Conservation (phyloP, 2,888 invertebrate genomes). For the Orgyia antiqua region DNA sequence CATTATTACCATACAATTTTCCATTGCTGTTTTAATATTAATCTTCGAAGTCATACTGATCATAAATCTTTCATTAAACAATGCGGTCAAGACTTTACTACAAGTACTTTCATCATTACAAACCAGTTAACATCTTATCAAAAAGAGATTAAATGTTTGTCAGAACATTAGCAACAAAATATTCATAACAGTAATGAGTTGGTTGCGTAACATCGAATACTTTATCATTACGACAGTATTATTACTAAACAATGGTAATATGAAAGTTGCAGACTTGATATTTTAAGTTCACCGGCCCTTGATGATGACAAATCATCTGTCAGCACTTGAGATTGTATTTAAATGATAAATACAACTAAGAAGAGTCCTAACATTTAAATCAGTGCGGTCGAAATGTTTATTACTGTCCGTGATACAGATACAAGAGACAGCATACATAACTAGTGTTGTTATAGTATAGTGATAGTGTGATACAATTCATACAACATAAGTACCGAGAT, state of each 20-base stretch:
- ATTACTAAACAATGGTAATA: constrained; percentile 15
- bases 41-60: neutral
- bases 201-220: constrained; percentile 2
- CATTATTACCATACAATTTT: too few relatives aligned
- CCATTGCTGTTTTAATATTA: neutral
- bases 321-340: too few relatives aligned
- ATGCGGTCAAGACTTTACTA: too few relatives aligned
- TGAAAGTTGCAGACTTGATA: constrained; percentile 6
- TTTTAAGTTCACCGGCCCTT: constrained; percentile 16
- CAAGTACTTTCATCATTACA: neutral
- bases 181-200: constrained; percentile 7
- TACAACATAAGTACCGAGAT: too few relatives aligned
- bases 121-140: constrained; percentile 4
- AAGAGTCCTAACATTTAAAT: too few relatives aligned
- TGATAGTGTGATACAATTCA: too few relatives aligned
- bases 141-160: constrained; percentile 16
- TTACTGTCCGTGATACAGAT: too few relatives aligned
- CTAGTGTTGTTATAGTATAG: too few relatives aligned
- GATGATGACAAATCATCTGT: constrained; percentile 12
- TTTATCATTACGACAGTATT: constrained; percentile 8
- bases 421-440: too few relatives aligned
- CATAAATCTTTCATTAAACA: neutral
- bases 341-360: too few relatives aligned
- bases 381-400: too few relatives aligned
- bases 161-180: constrained; percentile 6